Conservation (phyloP, 2,797 vertebrate species). For the Diglossa cyanea region DNA sequence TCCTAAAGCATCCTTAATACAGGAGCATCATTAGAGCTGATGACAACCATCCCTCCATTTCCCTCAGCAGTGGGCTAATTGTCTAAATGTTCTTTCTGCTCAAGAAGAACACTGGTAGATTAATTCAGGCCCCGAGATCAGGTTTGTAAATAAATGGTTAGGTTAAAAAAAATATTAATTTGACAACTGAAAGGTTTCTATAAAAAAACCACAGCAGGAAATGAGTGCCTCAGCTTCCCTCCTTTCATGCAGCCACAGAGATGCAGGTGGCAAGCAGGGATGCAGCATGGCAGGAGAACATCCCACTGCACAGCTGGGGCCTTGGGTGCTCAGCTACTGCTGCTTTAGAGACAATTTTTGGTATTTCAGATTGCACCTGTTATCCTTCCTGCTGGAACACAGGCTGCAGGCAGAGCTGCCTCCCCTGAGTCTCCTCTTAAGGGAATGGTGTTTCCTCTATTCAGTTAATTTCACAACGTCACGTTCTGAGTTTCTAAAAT, state of each 20-base stretch:
- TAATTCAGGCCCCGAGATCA: not conserved
- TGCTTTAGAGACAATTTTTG: not conserved
- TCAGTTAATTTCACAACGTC: not conserved
- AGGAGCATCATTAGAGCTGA: not conserved
- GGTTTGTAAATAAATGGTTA: not conserved
- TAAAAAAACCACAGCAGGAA: not conserved
- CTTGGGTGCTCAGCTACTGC: not conserved
- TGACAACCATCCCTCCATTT: not conserved
- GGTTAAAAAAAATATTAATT: not conserved
- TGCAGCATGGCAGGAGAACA: not conserved
- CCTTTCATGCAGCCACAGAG: accelerated
- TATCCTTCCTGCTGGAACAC: not conserved
- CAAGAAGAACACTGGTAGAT: not conserved
- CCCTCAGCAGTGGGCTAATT: not conserved
- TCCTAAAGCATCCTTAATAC: not conserved
- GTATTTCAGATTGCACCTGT: not conserved
- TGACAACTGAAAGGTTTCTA: not conserved
- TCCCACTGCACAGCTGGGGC: not conserved
- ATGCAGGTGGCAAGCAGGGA: not conserved
- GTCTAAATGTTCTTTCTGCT: not conserved
- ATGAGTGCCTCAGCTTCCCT: not conserved
- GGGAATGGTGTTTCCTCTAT: not conserved
- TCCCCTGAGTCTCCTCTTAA: not conserved
- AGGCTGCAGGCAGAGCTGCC: not conserved
- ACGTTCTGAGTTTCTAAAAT: not conserved